A percentile compares a stretch with the other conserved stretches of the same genome.
Evolutionary conservation across 2,888 invertebrate species (phyloP).

Genomic region (Abscondita cerata): DNA sequence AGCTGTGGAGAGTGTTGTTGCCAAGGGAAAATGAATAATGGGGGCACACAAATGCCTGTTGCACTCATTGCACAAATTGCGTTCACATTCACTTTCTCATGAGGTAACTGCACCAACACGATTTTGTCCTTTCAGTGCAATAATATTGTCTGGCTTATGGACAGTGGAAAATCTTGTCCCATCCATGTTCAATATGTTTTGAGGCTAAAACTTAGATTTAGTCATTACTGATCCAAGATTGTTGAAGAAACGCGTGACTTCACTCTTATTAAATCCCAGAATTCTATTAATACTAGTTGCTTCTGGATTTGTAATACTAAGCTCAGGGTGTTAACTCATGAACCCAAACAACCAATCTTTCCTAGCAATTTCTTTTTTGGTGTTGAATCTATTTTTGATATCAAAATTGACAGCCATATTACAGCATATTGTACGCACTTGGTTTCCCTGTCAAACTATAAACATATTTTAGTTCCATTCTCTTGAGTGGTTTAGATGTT

Average conservation of each 20-base stretch:
- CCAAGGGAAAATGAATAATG: conserved; percentile 23
- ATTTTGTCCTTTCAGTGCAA: conserved; percentile 17
- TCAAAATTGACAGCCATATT: conserved; percentile 3
- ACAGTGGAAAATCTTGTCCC: conserved; percentile 12
- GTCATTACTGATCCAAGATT: conserved; percentile 5
- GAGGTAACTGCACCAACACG: conserved; percentile 17
- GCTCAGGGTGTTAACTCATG: not conserved
- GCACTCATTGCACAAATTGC: conserved; percentile 23
- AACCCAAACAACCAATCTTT: conserved; percentile 4
- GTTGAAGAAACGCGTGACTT: not conserved
- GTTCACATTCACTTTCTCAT: conserved; percentile 15
- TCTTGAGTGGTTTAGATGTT: too few species aligned
- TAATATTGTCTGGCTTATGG: conserved; percentile 16
- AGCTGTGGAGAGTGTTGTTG: conserved; percentile 17
- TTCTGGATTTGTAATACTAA: not conserved
- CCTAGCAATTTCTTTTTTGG: not conserved
- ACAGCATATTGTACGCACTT: conserved; percentile 1
- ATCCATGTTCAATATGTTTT: conserved; percentile 1
- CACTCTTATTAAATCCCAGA: not conserved
- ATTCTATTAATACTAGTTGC: not conserved
- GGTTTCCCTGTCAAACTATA: not conserved
- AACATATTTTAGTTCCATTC: too few species aligned
- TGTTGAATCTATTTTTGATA: not conserved
- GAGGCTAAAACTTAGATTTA: conserved; percentile 1
- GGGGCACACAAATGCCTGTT: conserved; percentile 20